Evolutionary conservation across 2,113 vertebrate genomes (phyloP).

Genomic region (Rhipidura dahli): DNA sequence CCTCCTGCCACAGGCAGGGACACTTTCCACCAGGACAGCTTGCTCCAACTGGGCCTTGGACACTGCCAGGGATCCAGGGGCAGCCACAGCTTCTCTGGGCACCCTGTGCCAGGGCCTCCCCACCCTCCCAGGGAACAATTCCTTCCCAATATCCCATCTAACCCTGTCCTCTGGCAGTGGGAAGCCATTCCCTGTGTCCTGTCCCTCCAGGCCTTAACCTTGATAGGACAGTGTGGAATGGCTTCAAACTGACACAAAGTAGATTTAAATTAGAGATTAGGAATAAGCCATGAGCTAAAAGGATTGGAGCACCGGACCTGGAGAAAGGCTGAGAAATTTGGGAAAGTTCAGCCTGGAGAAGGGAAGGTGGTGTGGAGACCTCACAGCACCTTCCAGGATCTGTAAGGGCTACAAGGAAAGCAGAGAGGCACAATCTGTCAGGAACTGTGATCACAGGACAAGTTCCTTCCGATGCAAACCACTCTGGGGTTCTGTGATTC

Average conservation of each 20-base stretch:
- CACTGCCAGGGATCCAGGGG: not conserved
- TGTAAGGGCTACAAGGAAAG: not conserved
- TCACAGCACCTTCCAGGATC: not conserved
- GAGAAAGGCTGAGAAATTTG: not conserved
- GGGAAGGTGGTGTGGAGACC: not conserved
- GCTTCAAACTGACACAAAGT: not conserved
- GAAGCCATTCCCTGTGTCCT: not conserved
- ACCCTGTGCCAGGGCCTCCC: not conserved
- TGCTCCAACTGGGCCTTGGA: not conserved
- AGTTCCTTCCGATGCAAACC: not conserved
- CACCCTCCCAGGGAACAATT: not conserved
- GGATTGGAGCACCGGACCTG: not conserved
- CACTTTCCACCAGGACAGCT: rapidly evolving
- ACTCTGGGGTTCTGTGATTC: not conserved
- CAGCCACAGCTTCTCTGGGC: not conserved
- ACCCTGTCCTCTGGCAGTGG: not conserved
- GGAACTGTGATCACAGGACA: not conserved
- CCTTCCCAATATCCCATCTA: not conserved
- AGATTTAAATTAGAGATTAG: not conserved
- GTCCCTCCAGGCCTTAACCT: too few relatives aligned
- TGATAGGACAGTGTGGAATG: not conserved
- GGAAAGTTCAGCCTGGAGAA: not conserved
- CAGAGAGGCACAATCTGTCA: not conserved
- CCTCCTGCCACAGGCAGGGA: not conserved
- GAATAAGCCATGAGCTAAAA: not conserved